A percentile compares a stretch with the other conserved stretches of the same genome.
Evolutionary conservation across 2,888 invertebrate genomes (phyloP).

Genomic region (Thalpophila matura): DNA sequence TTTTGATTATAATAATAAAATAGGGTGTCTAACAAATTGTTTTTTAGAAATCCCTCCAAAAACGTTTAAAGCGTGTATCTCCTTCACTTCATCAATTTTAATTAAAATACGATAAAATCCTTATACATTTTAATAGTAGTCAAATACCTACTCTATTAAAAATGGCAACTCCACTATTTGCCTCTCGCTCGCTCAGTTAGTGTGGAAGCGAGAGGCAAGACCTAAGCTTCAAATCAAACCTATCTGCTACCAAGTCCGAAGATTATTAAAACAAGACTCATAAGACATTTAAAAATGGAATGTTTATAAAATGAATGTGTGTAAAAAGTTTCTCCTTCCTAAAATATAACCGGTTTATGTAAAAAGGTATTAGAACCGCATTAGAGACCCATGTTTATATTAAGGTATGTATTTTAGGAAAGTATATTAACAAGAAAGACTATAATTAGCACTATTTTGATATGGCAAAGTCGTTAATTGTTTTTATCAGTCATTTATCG

Average conservation of each 20-base stretch:
- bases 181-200: neutral
- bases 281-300: neutral
- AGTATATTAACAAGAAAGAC: conserved; percentile 10
- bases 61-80: no score
- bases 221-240: neutral
- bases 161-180: neutral
- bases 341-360: conserved; percentile 6
- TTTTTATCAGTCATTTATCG: conserved; percentile 11
- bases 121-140: no score
- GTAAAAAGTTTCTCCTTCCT: conserved; percentile 8
- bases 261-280: neutral
- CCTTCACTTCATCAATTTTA: no score
- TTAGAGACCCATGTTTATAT: conserved; percentile 8
- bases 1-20: no score
- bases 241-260: neutral
- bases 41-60: no score
- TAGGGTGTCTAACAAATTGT: no score
- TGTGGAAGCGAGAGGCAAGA: neutral
- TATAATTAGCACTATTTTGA: conserved; percentile 46
- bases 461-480: conserved; percentile 25
- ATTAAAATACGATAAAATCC: no score
- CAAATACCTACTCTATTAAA: neutral
- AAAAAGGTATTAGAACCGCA: conserved; percentile 5
- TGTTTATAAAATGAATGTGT: conserved; percentile 3
- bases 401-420: conserved; percentile 14